Evolutionary conservation across 2,113 vertebrate species (phyloP), one percentile per base, ranked within the genome.

Genomic region (Genyomyrus donnyi): DNA sequence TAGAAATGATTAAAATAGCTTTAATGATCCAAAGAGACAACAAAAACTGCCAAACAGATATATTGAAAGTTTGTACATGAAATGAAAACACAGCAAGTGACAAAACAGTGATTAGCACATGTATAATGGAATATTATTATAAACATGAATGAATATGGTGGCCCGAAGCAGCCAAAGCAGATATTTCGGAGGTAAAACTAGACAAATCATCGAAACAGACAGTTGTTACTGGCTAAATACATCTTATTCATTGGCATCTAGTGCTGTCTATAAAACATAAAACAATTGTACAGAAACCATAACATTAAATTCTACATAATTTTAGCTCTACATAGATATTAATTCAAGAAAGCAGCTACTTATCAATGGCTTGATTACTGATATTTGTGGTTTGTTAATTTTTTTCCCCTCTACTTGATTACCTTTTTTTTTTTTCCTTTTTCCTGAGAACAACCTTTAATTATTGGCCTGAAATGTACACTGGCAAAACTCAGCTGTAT

Each of bases 361-460:
- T 50, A 48, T 45, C 46, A 86, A 50, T 49, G 45, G 27, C n/a
- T 56, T 35, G 6, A 87, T 15, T 19, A 52, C n/a, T 86, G 77
- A 85, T 87, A 86, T 31, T 24, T 50, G n/a, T 86, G 84, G 24
- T 86, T 86, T 85, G 42, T 27, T 49, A n/a, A 84, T 46, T 39
- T 21, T 11, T 46, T 49, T 0, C 48, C n/a, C 5, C 13, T 31
- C n/a, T 17, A 13, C 27, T 39, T 49, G 21, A 49, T 85, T 13
- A n/a, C 19, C 19, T 35, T 86, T 49, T 6, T 85, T 52, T 21
- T 53, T 19, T 53, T 21, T 45, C 13, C 13, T 52, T 50, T 27
- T 86, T 86, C 85, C 85, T 53, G 85, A 53, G 85, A 87, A 53
- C 49, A 87, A 52, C 50, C 85, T n/a, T 53, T 50, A 52, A 87